Evolutionary conservation across 2,113 vertebrate genomes (phyloP).

Genomic region (Pao palembangensis): DNA sequence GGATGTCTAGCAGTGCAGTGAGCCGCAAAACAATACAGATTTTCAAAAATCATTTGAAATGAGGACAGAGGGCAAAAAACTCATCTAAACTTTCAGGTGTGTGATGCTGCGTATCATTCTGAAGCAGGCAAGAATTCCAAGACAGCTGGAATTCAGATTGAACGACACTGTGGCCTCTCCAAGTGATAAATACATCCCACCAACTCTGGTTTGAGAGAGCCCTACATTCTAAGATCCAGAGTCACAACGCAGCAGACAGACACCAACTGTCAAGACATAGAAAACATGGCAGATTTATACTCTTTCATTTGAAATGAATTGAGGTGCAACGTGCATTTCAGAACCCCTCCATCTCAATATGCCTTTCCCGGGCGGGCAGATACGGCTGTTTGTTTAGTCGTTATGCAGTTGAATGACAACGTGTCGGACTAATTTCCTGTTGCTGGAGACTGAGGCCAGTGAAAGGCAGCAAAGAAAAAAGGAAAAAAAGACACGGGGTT

Average conservation of each 20-base stretch:
- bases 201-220: not conserved
- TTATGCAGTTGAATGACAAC: constrained; percentile 55
- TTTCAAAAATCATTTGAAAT: not conserved
- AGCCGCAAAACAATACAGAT: constrained; percentile 3
- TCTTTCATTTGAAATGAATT: not conserved
- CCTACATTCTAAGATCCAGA: not conserved
- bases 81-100: not conserved
- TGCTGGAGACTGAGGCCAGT: constrained; percentile 31
- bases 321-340: not conserved
- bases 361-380: constrained; percentile 25
- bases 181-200: not conserved
- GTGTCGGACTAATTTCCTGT: constrained; percentile 54
- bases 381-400: constrained; percentile 12
- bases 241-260: constrained; percentile 12
- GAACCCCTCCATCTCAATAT: constrained; percentile 16
- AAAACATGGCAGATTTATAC: not conserved
- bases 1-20: not conserved
- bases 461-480: constrained; percentile 19
- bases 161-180: not conserved
- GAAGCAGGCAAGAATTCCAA: too few relatives aligned
- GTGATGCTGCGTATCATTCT: too few relatives aligned
- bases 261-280: constrained; percentile 11
- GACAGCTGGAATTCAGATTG: not conserved
- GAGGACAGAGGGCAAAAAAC: not conserved
- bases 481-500: constrained; percentile 44